Conservation (phyloP, 1,140 invertebrate genomes). For the Drosophila nebulosa region DNA sequence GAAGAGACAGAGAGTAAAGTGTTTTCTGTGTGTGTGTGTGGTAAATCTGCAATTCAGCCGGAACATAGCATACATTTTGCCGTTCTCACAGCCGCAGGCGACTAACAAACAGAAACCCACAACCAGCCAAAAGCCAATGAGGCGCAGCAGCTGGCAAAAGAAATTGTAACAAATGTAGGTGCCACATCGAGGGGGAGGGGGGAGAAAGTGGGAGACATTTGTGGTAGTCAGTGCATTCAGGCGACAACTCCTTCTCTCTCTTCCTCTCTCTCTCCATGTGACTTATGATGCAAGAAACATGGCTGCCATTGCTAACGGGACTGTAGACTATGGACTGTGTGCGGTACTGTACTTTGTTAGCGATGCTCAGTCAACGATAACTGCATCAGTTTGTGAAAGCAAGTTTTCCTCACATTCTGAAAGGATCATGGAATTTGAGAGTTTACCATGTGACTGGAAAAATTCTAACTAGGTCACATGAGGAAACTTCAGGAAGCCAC, state of each 20-base stretch:
- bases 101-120: conserved; percentile 43
- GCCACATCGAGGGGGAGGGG: conserved; percentile 7
- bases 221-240: conserved; percentile 33
- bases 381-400: conserved; percentile 26
- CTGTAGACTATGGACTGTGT: too few relatives aligned
- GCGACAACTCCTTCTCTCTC: conserved; percentile 18
- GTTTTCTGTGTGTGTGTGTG: background rate
- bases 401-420: background rate
- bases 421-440: conserved; percentile 10
- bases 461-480: background rate
- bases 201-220: background rate
- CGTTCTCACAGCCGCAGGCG: conserved; percentile 60
- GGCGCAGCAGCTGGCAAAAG: conserved; percentile 57
- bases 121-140: conserved; percentile 50
- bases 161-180: conserved; percentile 54
- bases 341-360: conserved; percentile 29
- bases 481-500: background rate
- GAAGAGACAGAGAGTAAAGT: too few relatives aligned
- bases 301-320: conserved; percentile 22
- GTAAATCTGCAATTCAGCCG: conserved; percentile 69
- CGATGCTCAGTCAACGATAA: conserved; percentile 59
- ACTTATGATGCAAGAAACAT: conserved; percentile 64
- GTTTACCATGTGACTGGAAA: background rate
- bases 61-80: conserved; percentile 72
- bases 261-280: conserved; percentile 18